A percentile compares a stretch with the other conserved stretches of the same genome.
Evolutionary conservation across 2,113 vertebrate species (phyloP).

Genomic region (Myotis yumanensis): DNA sequence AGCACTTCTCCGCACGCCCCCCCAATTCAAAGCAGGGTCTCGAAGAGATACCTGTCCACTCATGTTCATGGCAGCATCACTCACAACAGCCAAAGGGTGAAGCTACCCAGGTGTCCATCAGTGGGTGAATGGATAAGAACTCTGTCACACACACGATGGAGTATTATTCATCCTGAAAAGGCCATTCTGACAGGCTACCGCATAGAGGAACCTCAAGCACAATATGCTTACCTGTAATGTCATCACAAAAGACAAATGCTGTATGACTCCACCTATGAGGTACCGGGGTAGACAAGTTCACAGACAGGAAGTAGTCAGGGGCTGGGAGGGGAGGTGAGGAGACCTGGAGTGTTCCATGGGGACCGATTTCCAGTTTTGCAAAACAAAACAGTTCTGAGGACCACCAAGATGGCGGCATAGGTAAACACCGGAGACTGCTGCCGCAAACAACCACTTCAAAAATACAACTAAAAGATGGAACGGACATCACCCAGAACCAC

Average conservation of each 20-base stretch:
- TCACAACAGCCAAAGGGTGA: background rate
- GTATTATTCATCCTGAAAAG: background rate
- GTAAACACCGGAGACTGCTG: no score
- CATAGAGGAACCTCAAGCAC: background rate
- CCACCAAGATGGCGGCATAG: no score
- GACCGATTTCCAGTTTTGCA: no score
- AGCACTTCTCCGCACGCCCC: rapidly evolving
- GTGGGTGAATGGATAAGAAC: background rate
- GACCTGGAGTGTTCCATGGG: no score
- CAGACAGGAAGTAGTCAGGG: background rate
- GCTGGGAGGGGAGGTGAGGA: background rate
- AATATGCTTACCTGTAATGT: background rate
- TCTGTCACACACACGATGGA: background rate
- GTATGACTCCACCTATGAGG: background rate
- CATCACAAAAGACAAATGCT: background rate
- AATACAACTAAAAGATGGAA: no score
- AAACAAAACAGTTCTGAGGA: background rate
- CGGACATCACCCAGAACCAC: no score
- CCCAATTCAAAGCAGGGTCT: background rate
- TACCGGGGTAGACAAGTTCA: no score
- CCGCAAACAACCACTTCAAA: no score
- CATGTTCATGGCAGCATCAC: background rate
- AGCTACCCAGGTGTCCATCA: background rate
- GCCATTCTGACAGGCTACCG: background rate
- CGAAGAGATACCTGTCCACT: no score